Base-by-base conservation (phyloP, 2,113 vertebrate genomes). In the Smithornis capensis region DNA sequence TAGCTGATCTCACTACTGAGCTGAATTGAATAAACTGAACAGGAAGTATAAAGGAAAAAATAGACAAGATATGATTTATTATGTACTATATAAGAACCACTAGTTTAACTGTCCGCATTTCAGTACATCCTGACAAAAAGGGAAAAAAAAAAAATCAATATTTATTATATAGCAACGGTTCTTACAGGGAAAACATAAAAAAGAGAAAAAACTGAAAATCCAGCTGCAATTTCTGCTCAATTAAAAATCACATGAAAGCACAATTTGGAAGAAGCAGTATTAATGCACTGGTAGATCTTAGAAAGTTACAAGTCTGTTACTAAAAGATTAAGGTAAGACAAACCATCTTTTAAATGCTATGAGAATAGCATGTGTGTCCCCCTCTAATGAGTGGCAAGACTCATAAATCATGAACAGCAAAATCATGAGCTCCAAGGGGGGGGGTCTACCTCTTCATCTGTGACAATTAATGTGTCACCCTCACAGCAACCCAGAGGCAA, bases 81-180 rank as follows among this genome's bases (percentile, higher is more conserved):
- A 83, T 70, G 56, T 47, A 40, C 87, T 87, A 71, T 31, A 68
- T 19, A 94, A 91, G 84, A 95, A 91, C 90, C 79, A 89, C 79
- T 28, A 23, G 92, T 94, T 96, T 96, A 97, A 97, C 97, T 92
- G 94, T 94, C 93, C 94, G 52, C 68, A 65, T 91, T 95, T 95
- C 83, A 76, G 83, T 35, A 92, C 68, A 94, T 75, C 92, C 92
- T 88, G 93, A 76, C 23, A 83, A 40, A 91, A 33, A 62, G 7
- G 9, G 6, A 1, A 21, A 8, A 31, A 17, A 44, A 62, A 14
- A 40, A 49, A 5, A 85, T 17, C 60, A 76, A 3, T 92, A 59
- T 76, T 94, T 89, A 83, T 81, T 83, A 89, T 64, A 75, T 86
- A 93, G 49, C 67, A 95, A 90, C 8, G 2, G n/a, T 38, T 64